Evolutionary conservation across 92 coral and sea anemone species (phyloP).

Genomic region (Porites divaricata): DNA sequence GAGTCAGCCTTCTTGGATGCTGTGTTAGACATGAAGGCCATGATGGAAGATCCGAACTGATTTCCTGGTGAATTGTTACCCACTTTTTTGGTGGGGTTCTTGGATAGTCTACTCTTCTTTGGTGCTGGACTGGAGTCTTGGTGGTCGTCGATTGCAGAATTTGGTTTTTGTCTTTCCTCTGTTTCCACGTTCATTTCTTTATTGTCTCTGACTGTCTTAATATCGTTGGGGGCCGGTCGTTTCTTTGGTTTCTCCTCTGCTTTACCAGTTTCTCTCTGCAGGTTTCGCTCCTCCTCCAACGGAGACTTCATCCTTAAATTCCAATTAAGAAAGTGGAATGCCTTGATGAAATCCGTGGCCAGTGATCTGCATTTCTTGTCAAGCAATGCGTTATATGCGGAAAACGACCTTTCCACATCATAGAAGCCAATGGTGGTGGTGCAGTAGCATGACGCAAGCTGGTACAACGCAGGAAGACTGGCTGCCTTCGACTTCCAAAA

Average conservation of each 20-base stretch:
- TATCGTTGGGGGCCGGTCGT: background rate
- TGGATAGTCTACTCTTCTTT: slow-evolving; percentile 10
- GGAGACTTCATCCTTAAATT: slow-evolving; percentile 21
- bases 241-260: background rate
- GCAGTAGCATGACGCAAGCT: slow-evolving; percentile 37
- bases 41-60: background rate
- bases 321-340: slow-evolving; percentile 50
- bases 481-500: slow-evolving; percentile 47
- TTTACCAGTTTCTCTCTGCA: slow-evolving; percentile 5
- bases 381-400: slow-evolving; percentile 27
- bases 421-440: background rate
- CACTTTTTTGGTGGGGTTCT: slow-evolving; percentile 13
- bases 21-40: background rate
- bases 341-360: slow-evolving; percentile 24
- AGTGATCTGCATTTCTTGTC: slow-evolving; percentile 40
- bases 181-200: background rate
- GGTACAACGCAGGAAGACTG: slow-evolving; percentile 30
- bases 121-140: background rate
- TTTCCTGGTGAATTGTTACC: slow-evolving; percentile 2
- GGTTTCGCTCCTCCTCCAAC: slow-evolving; percentile 8
- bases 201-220: background rate
- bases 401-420: slow-evolving; percentile 33
- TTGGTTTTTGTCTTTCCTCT: background rate
- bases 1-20: background rate
- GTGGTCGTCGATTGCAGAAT: background rate